These are phyloP conservation scores for Nothura maculosa DNA, from an alignment of 2,797 vertebrate genomes.

Conservation along the genomic window DNA sequence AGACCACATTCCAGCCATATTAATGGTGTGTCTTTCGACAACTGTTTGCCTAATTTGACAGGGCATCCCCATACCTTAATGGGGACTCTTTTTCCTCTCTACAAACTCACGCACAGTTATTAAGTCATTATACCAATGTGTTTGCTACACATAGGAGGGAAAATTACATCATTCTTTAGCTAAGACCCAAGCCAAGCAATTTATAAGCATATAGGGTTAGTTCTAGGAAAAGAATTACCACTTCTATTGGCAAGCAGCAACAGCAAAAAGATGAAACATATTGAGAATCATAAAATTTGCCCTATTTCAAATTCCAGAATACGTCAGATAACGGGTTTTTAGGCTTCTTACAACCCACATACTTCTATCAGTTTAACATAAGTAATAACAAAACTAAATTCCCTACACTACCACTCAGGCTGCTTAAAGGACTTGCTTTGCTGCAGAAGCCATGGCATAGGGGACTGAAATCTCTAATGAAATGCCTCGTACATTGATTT, in stretches of 20 bases:
- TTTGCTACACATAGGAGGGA: conserved; percentile 6
- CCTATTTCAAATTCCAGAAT: neutral
- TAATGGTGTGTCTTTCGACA: neutral
- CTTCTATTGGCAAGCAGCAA: conserved; percentile 14
- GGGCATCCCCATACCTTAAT: conserved; percentile 4
- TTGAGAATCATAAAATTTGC: conserved; percentile 6
- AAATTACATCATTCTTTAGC: neutral
- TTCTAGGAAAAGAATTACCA: neutral
- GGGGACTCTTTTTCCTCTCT: conserved; percentile 8
- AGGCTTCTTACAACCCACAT: neutral
- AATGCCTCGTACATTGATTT: conserved; percentile 31
- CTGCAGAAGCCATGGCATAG: conserved; percentile 33
- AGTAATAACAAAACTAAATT: conserved; percentile 67
- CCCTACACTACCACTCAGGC: conserved; percentile 36
- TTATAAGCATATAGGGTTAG: neutral
- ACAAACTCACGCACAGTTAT: conserved; percentile 29
- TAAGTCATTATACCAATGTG: conserved; percentile 12
- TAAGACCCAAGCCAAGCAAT: conserved; percentile 27
- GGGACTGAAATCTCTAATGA: conserved; percentile 58
- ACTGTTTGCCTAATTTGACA: conserved; percentile 29
- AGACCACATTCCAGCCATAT: neutral
- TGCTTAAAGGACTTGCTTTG: conserved; percentile 56
- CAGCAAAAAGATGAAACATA: neutral
- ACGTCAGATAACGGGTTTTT: neutral
- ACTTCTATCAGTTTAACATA: conserved; percentile 43